These are phyloP conservation scores for Acanthopleura granulata DNA, from an alignment of 2,888 invertebrate genomes.

Conservation along the genomic window DNA sequence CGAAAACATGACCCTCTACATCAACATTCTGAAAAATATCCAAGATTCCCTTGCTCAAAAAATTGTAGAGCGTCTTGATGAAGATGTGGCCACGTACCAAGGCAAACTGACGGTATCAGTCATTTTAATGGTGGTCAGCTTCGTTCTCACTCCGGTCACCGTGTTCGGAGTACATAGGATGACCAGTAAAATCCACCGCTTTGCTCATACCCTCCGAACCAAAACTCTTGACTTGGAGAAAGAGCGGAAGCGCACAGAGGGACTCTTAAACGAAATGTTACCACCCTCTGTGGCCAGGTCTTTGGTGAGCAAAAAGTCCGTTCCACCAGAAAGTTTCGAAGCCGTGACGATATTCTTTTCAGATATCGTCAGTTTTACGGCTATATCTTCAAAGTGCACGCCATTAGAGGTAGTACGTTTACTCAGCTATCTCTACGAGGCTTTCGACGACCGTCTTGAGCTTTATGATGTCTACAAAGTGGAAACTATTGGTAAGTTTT, in stretches of 20 bases:
- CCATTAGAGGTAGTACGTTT: constrained; percentile 57
- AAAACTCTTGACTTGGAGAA: constrained; percentile 33
- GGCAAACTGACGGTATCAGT: constrained; percentile 23
- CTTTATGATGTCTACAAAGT: constrained; percentile 55
- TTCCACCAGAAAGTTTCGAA: constrained; percentile 34
- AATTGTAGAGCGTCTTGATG: constrained; percentile 24
- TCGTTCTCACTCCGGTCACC: constrained; percentile 28
- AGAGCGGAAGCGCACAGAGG: constrained; percentile 34
- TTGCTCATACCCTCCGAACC: constrained; percentile 23
- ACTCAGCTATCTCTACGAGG: constrained; percentile 49
- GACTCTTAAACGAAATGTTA: constrained; percentile 36
- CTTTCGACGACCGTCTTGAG: constrained; percentile 51
- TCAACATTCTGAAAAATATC: constrained; percentile 42
- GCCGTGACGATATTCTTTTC: constrained; percentile 43
- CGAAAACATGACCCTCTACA: constrained; percentile 50
- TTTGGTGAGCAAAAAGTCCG: constrained; percentile 30
- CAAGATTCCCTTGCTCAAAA: constrained; percentile 33
- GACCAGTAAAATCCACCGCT: constrained; percentile 32
- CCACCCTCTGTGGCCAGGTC: constrained; percentile 35
- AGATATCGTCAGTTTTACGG: constrained; percentile 48
- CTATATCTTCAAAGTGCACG: constrained; percentile 42
- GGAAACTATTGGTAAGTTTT: constrained; percentile 53
- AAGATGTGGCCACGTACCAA: constrained; percentile 22
- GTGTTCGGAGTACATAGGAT: constrained; percentile 30
- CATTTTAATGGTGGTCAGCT: constrained; percentile 28